Evolutionary conservation across 1,140 invertebrate genomes (phyloP), one percentile per base, ranked within the genome.

Genomic region (Drosophila simulans): DNA sequence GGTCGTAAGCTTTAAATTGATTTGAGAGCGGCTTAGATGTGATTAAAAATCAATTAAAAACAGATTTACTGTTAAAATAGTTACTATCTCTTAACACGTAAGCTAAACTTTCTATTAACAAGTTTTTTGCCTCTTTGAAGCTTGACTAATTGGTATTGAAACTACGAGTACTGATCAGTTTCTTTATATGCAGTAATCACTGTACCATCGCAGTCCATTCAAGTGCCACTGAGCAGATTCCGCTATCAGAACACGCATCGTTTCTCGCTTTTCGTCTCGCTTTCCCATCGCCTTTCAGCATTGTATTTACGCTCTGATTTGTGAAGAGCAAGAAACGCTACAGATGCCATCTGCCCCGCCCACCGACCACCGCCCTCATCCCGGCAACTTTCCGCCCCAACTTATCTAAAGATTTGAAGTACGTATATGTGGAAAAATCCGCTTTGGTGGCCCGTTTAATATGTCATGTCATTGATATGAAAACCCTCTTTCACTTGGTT

Each of bases 281-380:
- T 64, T 74, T 74, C 58, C 39, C 72, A 60, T 52, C 55, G 69
- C 66, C 66, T 72, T 72, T 58, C 53, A 74, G 60, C 79, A 86
- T 86, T 86, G 83, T 86, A 86, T 88, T 88, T 88, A 74, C 79
- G 68, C 84, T 88, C 66, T 89, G 83, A 88, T 88, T 88, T 88
- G 83, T 86, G 70, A 79, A 88, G 65, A 57, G 64, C 43, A 65
- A 57, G 69, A 86, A 86, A 56, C 46, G 58, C 81, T 59, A 75
- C 62, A 49, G 71, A 75, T 42, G 37, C 52, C 42, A 37, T 48
- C 27, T n/a, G 48, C 48, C 48, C 48, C 51, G 27, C 43, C 52
- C 45, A 66, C 43, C n/a, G 34, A 20, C 20, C 35, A 20, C 10
- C 52, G 13, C 31, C 12, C 17, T 4, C 25, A 35, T 27, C 31